Percentiles rank a stretch among this genome's conserved stretches.
Conservation (phyloP, 2,113 vertebrate species). For the Nothoprocta pentlandii region DNA sequence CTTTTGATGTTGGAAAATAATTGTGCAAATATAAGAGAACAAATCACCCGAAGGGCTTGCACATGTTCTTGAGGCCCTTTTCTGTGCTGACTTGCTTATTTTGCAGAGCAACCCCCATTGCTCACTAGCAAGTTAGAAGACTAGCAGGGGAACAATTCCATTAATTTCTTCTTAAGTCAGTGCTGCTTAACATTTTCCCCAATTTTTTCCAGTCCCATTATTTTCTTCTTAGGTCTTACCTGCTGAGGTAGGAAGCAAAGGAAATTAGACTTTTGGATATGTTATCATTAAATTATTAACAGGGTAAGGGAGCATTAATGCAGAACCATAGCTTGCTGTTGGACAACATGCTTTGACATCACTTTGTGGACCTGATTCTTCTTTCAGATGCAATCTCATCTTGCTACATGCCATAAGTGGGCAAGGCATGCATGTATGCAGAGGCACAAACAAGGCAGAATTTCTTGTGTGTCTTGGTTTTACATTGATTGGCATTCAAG, state of each 20-base stretch:
- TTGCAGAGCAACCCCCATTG: not conserved
- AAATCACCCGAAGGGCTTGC: rapidly evolving
- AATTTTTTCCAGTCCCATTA: not conserved
- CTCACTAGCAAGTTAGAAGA: not conserved
- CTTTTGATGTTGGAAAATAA: not conserved
- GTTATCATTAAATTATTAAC: not conserved
- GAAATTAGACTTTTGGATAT: not conserved
- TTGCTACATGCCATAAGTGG: not conserved
- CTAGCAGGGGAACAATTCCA: not conserved
- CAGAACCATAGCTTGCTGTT: not conserved
- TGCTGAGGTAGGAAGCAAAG: not conserved
- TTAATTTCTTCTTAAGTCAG: not conserved
- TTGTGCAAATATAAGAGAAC: not conserved
- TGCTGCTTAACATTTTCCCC: no score
- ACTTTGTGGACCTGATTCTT: not conserved
- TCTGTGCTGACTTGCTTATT: not conserved
- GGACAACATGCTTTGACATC: not conserved
- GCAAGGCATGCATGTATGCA: no score
- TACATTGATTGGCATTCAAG: not conserved
- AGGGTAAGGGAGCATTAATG: not conserved
- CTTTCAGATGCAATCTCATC: not conserved
- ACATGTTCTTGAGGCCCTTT: not conserved
- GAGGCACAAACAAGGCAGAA: not conserved
- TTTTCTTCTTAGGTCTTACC: not conserved
- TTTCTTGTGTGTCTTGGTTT: not conserved